Evolutionary conservation across 2,888 invertebrate genomes (phyloP).

Genomic region (Priapulus caudatus): DNA sequence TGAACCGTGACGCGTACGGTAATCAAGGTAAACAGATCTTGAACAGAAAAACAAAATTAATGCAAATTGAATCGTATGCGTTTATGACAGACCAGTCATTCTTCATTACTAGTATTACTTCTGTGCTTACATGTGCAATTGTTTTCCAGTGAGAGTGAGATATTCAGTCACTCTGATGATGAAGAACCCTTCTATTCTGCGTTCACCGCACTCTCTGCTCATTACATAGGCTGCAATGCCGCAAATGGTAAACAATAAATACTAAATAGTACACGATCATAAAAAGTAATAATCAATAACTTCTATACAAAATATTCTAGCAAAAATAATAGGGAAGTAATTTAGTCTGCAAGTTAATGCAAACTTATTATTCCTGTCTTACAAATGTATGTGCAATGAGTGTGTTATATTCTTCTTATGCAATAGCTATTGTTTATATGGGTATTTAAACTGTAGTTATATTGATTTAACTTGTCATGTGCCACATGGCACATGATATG

Average conservation of each 20-base stretch:
- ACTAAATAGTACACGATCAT: too few relatives aligned
- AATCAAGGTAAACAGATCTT: too few relatives aligned
- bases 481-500: neutral
- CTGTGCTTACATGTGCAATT: neutral
- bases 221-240: constrained; percentile 64
- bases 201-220: constrained; percentile 70
- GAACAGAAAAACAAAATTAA: too few relatives aligned
- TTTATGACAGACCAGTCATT: neutral
- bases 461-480: neutral
- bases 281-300: too few relatives aligned
- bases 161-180: constrained; percentile 67
- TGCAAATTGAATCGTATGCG: too few relatives aligned
- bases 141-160: constrained; percentile 65
- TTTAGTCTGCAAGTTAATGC: too few relatives aligned
- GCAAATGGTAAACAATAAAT: constrained; percentile 61
- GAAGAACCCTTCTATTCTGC: constrained; percentile 75
- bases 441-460: constrained; percentile 1
- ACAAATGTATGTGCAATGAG: too few relatives aligned
- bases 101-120: neutral
- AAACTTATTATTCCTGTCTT: too few relatives aligned
- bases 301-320: too few relatives aligned
- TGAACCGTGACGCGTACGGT: too few relatives aligned
- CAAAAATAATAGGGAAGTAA: neutral
- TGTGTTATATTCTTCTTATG: too few relatives aligned
- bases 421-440: too few relatives aligned